Evolutionary conservation across 1,140 invertebrate genomes (phyloP), one percentile per base, ranked within the genome.

Genomic region (Laodelphax striatellus): DNA sequence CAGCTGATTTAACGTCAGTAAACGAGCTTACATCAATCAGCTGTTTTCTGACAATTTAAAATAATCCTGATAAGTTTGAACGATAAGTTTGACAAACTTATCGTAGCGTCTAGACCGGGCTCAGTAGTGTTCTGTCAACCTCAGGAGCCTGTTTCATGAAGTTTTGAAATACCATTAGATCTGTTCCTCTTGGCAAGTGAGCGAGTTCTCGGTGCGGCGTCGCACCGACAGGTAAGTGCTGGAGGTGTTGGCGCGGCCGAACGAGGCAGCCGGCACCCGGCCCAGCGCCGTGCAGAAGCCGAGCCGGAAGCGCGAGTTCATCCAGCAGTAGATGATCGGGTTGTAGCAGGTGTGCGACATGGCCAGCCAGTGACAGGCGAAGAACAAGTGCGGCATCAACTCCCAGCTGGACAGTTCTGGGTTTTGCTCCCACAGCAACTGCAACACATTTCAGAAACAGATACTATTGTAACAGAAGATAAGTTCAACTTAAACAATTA

Each of bases 301-400:
- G 62, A 50, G 63, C 64, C 24, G 76, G 65, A 16, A 83, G 79
- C 84, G 77, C 1, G 82, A 80, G 72, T 94, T 94, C 87, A 94
- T 91, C 79, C 90, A 92, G 72, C 89, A 92, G 72, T 94, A 94
- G 66, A 96, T 94, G 60, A 95, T 81, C 0, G 92, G 92, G 75
- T 95, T 96, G 79, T 92, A 95, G 73, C 89, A 92, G 57, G 86
- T 82, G 71, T 94, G 91, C 10, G 88, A 91, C 90, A 94, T 94
- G 34, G 92, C 88, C 59, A 94, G 75, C 83, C 87, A 92, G 70
- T 94, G 89, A 61, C 85, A 80, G 5, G 78, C 77, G 67, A 88
- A 86, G 82, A 84, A 92, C 21, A 89, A 71, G 67, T 84, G 87
- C 1, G 85, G 80, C 65, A 88, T 72, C 2, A 79, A 76, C 0